Evolutionary conservation across 2,113 vertebrate genomes (phyloP), one percentile per base, ranked within the genome.

Genomic region (Laticauda colubrina): DNA sequence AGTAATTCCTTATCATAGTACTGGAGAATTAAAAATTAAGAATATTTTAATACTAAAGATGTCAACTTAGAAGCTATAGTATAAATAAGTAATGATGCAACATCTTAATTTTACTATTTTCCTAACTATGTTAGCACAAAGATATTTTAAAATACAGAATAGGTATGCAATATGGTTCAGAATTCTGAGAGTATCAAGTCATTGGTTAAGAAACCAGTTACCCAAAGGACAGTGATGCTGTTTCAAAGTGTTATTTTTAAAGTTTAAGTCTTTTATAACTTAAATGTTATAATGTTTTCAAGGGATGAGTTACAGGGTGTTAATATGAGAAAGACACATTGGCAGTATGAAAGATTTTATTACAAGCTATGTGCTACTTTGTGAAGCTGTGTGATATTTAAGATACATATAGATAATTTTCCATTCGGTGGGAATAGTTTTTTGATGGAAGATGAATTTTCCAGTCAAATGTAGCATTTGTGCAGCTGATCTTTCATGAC

Each of bases 171-270:
- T 88, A 29, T 20, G 14, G 2, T 54, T 21, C 26, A 51, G 48
- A 8, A 34, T 85, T 86, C 55, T n/a, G 26, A 26, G 54, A 21
- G 54, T 29, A 12, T 51, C 55, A 26, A 21, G 69, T 81, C 21
- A 18, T 81, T 39, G 69, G 34, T 34, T 61, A 90, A 64, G 43
- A 69, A 15, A 29, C 24, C 24, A 61, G 24, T 90, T 15, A 8
- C 3, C 64, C 15, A 39, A 34, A 15, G 34, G 18, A 43, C 21
- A 21, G 18, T 85, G 56, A 15, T 53, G 15, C n/a, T 43, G 18
- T 91, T 91, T 92, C 43, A 88, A 57, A 39, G 14, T 23, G 20
- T 14, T 92, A 54, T 92, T 56, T 92, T 45, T 54, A 43, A 81
- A 20, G 18, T 75, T 89, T 87, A 5, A 34, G n/a, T 43, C n/a